These are phyloP conservation scores for Acanthosepion esculentum DNA, from an alignment of 2,888 invertebrate genomes.

Conservation along the genomic window DNA sequence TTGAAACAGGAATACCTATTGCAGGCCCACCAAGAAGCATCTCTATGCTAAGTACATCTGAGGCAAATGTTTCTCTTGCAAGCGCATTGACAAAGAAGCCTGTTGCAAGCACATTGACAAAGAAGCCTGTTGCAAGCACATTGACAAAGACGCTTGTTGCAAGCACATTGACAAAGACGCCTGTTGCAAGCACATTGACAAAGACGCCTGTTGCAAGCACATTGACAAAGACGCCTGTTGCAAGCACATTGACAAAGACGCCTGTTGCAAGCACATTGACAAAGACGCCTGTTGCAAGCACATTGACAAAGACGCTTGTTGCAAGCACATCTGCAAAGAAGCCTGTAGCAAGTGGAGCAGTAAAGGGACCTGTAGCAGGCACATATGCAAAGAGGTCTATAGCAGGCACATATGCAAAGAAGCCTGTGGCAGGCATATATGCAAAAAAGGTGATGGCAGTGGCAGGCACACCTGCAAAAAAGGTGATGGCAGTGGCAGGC, in stretches of 20 bases:
- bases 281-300: not conserved
- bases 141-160: not conserved
- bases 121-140: not conserved
- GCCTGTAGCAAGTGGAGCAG: not conserved
- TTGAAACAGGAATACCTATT: not conserved
- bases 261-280: not conserved
- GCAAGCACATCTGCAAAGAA: not conserved
- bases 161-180: not conserved
- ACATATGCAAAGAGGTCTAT: not conserved
- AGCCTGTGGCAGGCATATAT: not conserved
- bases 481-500: not conserved
- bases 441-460: not conserved
- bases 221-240: not conserved
- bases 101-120: not conserved
- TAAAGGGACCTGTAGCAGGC: not conserved
- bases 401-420: not conserved
- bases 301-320: not conserved
- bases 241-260: not conserved
- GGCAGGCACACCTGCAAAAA: not conserved
- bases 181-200: not conserved
- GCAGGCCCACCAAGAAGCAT: no score
- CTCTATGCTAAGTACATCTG: no score
- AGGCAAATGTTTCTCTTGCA: not conserved
- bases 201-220: not conserved
- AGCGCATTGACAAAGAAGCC: not conserved